phyloP scores from a whole-genome alignment of 2,797 vertebrate species.

The Channallabes apus region DNA sequence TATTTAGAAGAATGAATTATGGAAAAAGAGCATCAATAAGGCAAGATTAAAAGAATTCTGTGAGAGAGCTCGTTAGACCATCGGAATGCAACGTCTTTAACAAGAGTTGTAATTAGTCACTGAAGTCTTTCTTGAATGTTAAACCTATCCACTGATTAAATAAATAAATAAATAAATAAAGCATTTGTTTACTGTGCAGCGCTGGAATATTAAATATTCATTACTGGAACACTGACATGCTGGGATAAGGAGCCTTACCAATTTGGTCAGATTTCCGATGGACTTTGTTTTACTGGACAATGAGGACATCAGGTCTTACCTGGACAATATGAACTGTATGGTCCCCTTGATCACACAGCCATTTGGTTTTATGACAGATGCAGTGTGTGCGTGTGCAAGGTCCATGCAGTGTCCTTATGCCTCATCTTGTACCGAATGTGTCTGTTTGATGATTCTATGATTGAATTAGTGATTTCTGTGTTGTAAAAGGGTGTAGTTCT shows the following conservation, averaged over 20 bases:
- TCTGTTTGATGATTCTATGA: not conserved
- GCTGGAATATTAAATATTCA: not conserved
- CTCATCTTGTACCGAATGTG: not conserved
- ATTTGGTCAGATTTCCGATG: not conserved
- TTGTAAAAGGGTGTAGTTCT: not conserved
- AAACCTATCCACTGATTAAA: not conserved
- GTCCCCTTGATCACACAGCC: constrained; percentile 39
- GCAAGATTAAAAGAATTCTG: not conserved
- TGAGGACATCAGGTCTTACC: not conserved
- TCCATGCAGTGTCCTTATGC: not conserved
- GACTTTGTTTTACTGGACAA: constrained; percentile 1
- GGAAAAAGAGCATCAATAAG: not conserved
- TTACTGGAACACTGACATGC: not conserved
- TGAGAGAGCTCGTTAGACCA: not conserved
- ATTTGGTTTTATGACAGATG: constrained; percentile 39
- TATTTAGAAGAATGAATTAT: not conserved
- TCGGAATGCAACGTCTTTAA: not conserved
- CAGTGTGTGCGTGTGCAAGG: not conserved
- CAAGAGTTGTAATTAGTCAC: not conserved
- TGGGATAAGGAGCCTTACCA: not conserved
- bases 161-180: no score
- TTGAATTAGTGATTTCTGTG: not conserved
- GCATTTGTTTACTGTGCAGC: not conserved
- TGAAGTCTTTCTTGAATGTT: not conserved
- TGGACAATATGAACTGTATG: constrained; percentile 7